A percentile compares a stretch with the other conserved stretches of the same genome.
Conservation (phyloP, 2,797 vertebrate genomes). For the Echeneis naucrates region DNA sequence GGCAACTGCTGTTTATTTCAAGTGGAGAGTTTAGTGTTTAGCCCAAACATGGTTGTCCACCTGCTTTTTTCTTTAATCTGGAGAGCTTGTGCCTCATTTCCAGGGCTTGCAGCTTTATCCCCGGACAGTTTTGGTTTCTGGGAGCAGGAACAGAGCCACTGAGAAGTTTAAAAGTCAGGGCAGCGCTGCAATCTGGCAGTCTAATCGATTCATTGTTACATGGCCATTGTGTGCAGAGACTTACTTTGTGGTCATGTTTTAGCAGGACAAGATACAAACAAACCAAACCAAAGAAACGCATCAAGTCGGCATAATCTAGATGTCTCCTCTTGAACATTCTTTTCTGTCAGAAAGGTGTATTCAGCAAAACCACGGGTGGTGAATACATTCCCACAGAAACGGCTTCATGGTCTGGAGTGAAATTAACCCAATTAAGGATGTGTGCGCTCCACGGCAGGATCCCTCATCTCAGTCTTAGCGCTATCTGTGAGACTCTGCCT, state of each 20-base stretch:
- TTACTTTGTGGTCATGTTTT: neutral
- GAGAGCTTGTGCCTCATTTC: constrained; percentile 44
- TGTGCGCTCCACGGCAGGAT: constrained; percentile 32
- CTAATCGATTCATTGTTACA: constrained; percentile 29
- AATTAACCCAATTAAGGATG: constrained; percentile 53
- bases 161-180: constrained; percentile 45
- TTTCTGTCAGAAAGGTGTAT: neutral
- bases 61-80: constrained; percentile 33
- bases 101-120: constrained; percentile 62
- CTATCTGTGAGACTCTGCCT: constrained; percentile 58
- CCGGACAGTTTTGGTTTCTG: constrained; percentile 60
- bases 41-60: constrained; percentile 30
- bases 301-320: neutral
- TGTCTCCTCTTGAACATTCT: neutral
- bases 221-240: constrained; percentile 21
- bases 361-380: constrained; percentile 37
- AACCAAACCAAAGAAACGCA: neutral
- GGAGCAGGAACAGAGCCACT: constrained; percentile 66
- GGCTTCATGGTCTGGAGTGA: constrained; percentile 45
- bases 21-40: constrained; percentile 27
- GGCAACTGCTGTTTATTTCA: constrained; percentile 54
- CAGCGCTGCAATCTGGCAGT: constrained; percentile 23
- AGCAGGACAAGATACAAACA: neutral
- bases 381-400: constrained; percentile 34
- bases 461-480: constrained; percentile 35